phyloP scores from a whole-genome alignment of 2,888 invertebrate species.

The Dryomyza anilis region DNA sequence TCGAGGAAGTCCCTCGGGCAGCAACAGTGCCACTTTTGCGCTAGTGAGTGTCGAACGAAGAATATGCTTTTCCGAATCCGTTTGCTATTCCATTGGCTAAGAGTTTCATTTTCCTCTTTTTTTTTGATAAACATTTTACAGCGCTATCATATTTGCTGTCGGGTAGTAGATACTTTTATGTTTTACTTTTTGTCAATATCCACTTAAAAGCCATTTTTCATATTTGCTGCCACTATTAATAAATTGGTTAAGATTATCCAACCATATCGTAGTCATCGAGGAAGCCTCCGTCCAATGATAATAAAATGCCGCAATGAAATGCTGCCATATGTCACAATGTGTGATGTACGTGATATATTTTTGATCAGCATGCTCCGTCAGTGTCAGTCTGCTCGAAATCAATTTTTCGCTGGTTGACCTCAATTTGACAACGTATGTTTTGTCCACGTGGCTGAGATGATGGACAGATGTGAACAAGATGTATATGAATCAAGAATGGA shows the following conservation, averaged over 20 bases:
- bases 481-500: background rate
- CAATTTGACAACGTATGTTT: background rate
- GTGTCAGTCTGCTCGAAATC: slow-evolving; percentile 25
- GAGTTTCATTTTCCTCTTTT: background rate
- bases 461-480: background rate
- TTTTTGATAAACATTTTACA: background rate
- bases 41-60: background rate
- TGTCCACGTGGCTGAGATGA: background rate
- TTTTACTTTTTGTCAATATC: background rate
- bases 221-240: slow-evolving; percentile 20
- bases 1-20: background rate
- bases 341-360: background rate
- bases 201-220: background rate
- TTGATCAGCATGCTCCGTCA: no score
- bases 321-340: background rate
- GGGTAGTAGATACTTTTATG: background rate
- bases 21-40: background rate
- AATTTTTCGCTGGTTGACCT: slow-evolving; percentile 26
- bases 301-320: slow-evolving; percentile 2
- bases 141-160: background rate
- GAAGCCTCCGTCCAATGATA: background rate
- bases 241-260: slow-evolving; percentile 5
- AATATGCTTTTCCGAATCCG: slow-evolving; percentile 3
- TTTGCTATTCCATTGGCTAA: background rate
- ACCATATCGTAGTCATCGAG: background rate